Evolutionary conservation across 37 sponge, comb jelly and placozoan species (phyloP), one percentile per base, ranked within the genome.

Genomic region (Beroe forskalii): DNA sequence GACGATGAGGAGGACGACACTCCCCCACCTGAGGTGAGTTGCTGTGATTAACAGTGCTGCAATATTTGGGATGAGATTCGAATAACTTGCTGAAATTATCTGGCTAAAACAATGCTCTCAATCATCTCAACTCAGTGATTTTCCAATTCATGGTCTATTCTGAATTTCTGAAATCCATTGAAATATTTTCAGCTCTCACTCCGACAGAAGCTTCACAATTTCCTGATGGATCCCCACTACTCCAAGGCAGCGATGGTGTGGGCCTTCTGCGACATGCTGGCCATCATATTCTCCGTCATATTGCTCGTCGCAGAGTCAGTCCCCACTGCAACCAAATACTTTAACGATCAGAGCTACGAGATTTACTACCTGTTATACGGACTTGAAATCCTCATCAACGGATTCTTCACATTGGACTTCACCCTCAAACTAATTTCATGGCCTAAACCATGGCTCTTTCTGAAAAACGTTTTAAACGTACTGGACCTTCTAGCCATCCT

Each of bases 251-350:
- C 86, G 1, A 80, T 80, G 86, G 8, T 80, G 25, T 80, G 86
- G 86, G 86, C 86, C 1, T 80, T 80, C 86, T 80, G 44, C 42
- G 86, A 80, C 86, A 80, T 80, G 86, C 2, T 80, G 55, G 86
- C 86, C 4, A 80, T 80, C 30, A 48, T 80, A 1, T 37, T 80
- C 8, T 80, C 86, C 12, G 86, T 80, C 20, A 25, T 80, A 25
- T 37, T 80, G 4, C 86, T 80, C 8, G 86, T 80, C 8, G 55
- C 86, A 3, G 86, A 80, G 48, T 80, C 86, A 1, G 86, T 80
- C 25, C 86, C 86, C 0, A 38, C 20, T 17, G 43, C 48, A n/a
- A 14, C 72, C 19, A 27, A 27, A 17, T 69, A 69, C 39, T 69
- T 69, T 17, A 33, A 69, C 35, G 48, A 80, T 9, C 28, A 80